Conservation (phyloP, 1,140 invertebrate genomes). For the Vollenhovia emeryi region DNA sequence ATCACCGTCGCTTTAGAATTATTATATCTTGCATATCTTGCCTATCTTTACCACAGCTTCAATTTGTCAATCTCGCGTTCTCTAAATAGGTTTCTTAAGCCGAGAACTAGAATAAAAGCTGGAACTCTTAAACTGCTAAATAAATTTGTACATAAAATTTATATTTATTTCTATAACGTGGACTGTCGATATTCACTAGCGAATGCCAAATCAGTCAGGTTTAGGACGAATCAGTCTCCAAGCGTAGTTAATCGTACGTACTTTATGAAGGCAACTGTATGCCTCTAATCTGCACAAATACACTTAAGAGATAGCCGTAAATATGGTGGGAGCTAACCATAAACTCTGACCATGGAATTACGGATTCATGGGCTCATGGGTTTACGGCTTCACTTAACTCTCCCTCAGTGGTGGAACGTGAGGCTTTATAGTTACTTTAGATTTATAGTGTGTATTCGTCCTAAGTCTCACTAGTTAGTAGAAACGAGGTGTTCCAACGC, state of each 20-base stretch:
- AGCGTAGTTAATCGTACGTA: conserved; percentile 51
- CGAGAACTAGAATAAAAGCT: no score
- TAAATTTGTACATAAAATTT: background rate
- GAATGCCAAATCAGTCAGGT: conserved; percentile 2
- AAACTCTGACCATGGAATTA: conserved; percentile 63
- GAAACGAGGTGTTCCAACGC: conserved; percentile 29
- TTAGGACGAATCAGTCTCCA: conserved; percentile 3
- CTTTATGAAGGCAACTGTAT: conserved; percentile 59
- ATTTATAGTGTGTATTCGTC: conserved; percentile 60
- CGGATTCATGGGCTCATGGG: conserved; percentile 60
- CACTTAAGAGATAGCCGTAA: conserved; percentile 53
- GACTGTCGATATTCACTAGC: background rate
- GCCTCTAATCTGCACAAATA: conserved; percentile 58
- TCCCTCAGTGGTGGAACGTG: conserved; percentile 31
- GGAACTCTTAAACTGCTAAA: background rate
- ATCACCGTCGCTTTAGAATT: no score
- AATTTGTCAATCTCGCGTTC: no score
- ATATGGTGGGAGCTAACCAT: conserved; percentile 60
- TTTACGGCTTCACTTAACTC: conserved; percentile 60
- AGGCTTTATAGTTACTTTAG: conserved; percentile 55
- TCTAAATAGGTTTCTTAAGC: no score
- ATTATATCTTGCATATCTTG: no score
- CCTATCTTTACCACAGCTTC: no score
- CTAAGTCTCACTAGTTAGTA: conserved; percentile 56
- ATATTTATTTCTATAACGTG: background rate